phyloP scores from a whole-genome alignment of 1,140 invertebrate species.

The Lordiphosa stackelbergi region DNA sequence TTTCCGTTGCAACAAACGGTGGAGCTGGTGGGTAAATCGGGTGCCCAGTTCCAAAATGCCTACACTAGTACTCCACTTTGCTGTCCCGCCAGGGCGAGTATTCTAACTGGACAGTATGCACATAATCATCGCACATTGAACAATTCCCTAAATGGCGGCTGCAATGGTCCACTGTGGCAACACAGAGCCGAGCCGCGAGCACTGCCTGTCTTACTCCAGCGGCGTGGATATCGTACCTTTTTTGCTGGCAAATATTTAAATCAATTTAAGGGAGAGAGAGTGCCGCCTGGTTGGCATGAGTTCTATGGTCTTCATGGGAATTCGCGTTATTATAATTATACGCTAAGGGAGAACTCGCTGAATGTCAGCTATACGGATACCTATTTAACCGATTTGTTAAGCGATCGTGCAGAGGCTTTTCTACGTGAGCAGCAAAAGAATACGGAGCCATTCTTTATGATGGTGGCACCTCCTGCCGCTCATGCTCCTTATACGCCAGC shows the following conservation, averaged over 20 bases:
- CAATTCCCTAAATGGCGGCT: conserved; percentile 88
- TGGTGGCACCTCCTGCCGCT: conserved; percentile 89
- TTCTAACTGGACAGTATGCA: conserved; percentile 90
- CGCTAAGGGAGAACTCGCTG: conserved; percentile 88
- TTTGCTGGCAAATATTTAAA: conserved; percentile 94
- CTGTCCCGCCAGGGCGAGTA: conserved; percentile 91
- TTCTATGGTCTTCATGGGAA: conserved; percentile 90
- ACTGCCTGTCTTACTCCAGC: conserved; percentile 83
- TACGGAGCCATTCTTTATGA: conserved; percentile 86
- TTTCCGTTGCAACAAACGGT: conserved; percentile 82
- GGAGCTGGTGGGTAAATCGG: conserved; percentile 81
- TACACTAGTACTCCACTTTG: conserved; percentile 90
- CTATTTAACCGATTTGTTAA: conserved; percentile 91
- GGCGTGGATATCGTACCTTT: conserved; percentile 85
- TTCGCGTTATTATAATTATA: conserved; percentile 92
- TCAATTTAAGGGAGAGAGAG: conserved; percentile 83
- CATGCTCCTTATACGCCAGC: conserved; percentile 91
- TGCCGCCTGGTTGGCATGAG: conserved; percentile 89
- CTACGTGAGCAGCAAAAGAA: conserved; percentile 58
- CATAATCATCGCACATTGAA: conserved; percentile 90
- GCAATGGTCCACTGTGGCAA: conserved; percentile 85
- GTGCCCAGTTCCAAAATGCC: conserved; percentile 85
- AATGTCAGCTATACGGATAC: conserved; percentile 80
- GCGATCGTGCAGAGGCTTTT: conserved; percentile 80
- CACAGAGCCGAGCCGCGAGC: conserved; percentile 81